These are phyloP conservation scores for Cardiocondyla obscurior DNA, from an alignment of 1,140 invertebrate genomes.

Conservation along the genomic window DNA sequence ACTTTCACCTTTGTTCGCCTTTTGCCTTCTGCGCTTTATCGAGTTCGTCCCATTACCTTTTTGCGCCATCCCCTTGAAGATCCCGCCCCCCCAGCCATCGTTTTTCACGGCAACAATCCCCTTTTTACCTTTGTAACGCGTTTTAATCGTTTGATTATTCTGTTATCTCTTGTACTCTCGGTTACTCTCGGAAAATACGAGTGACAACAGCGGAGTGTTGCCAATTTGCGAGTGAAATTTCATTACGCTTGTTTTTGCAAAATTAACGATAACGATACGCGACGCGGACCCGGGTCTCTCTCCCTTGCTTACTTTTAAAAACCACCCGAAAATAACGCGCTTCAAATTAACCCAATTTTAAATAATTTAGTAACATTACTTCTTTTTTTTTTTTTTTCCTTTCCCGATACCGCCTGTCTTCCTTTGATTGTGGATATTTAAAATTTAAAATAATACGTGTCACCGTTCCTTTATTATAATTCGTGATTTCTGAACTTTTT, in stretches of 20 bases:
- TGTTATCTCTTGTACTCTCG: not conserved
- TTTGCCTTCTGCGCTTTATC: not conserved
- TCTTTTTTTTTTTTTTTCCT: not conserved
- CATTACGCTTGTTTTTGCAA: not conserved
- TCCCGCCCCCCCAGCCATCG: not conserved
- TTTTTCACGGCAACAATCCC: not conserved
- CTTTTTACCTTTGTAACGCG: not conserved
- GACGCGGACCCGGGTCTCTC: not conserved
- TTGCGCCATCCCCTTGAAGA: constrained; percentile 75
- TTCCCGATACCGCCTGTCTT: not conserved
- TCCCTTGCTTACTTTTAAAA: not conserved
- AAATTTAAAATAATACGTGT: not conserved
- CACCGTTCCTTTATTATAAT: not conserved
- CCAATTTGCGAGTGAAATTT: constrained; percentile 18
- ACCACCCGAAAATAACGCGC: too few relatives aligned
- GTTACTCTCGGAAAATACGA: too few relatives aligned
- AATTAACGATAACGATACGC: not conserved
- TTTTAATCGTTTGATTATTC: not conserved
- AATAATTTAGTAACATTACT: not conserved
- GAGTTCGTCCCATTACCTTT: not conserved
- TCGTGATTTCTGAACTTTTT: not conserved
- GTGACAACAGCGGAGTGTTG: too few relatives aligned
- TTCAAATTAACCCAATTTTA: not conserved
- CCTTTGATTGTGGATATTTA: not conserved
- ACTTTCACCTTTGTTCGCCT: not conserved